phyloP scores from a whole-genome alignment of 2,888 invertebrate genomes.

The Apoderus coryli region DNA sequence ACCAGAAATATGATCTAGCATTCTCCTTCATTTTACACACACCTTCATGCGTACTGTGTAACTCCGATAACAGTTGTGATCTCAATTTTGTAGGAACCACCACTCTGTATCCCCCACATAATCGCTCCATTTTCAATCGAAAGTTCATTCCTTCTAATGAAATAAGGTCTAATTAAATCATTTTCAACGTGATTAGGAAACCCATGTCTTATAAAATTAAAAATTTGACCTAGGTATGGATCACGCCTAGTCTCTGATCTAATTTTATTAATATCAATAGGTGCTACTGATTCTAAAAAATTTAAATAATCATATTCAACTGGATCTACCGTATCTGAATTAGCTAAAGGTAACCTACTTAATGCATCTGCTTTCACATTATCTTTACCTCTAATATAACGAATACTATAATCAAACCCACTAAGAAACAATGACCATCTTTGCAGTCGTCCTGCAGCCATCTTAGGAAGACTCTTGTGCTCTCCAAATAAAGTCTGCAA shows the following conservation, averaged over 20 bases:
- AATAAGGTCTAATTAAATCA: slow-evolving; percentile 8
- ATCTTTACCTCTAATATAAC: slow-evolving; percentile 1
- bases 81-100: slow-evolving; percentile 12
- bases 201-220: slow-evolving; percentile 9
- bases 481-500: no score
- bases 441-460: slow-evolving; percentile 19
- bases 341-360: neutral
- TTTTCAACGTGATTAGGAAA: slow-evolving; percentile 7
- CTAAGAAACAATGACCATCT: slow-evolving; percentile 9
- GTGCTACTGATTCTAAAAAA: slow-evolving; percentile 4
- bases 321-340: neutral
- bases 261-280: slow-evolving; percentile 7
- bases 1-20: slow-evolving; percentile 5
- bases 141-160: slow-evolving; percentile 6
- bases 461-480: slow-evolving; percentile 21
- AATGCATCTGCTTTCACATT: slow-evolving; percentile 3
- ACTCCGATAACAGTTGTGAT: slow-evolving; percentile 12
- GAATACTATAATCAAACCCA: neutral
- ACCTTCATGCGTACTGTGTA: slow-evolving; percentile 15
- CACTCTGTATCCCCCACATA: slow-evolving; percentile 15
- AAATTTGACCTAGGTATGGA: slow-evolving; percentile 6
- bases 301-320: slow-evolving; percentile 9
- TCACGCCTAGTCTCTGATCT: slow-evolving; percentile 7
- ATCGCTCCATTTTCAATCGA: no score
- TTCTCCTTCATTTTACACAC: slow-evolving; percentile 3